Percentiles rank a stretch among this genome's conserved stretches.
Evolutionary conservation across 2,113 vertebrate species (phyloP).

Genomic region (Coreoperca whiteheadi): DNA sequence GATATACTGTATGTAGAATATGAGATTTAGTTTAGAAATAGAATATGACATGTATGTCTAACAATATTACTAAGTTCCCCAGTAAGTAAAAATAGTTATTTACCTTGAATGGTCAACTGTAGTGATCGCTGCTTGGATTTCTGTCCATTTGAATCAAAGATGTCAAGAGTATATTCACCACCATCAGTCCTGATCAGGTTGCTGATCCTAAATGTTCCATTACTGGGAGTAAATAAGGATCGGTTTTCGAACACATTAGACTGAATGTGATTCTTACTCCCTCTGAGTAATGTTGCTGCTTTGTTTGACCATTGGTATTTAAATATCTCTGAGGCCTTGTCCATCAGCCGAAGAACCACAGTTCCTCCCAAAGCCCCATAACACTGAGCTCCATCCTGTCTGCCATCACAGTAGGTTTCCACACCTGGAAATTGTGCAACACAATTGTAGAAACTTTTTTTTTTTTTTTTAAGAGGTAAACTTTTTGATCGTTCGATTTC

Average conservation of each 20-base stretch:
- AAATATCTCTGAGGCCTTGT: accelerated
- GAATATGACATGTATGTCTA: not conserved
- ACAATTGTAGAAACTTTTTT: too few species aligned
- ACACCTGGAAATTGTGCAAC: slow-evolving; percentile 52
- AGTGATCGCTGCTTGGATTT: accelerated
- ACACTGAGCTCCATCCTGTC: slow-evolving; percentile 52
- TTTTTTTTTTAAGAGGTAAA: too few species aligned
- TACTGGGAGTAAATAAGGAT: slow-evolving; percentile 7
- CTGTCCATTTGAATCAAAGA: accelerated
- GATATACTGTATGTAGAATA: not conserved
- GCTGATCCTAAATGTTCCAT: slow-evolving; percentile 58
- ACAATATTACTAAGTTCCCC: accelerated
- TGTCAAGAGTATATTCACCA: slow-evolving; percentile 4
- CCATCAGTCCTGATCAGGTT: slow-evolving; percentile 36
- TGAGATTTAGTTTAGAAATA: not conserved
- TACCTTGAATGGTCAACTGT: slow-evolving; percentile 60
- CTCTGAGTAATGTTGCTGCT: accelerated
- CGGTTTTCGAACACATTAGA: accelerated
- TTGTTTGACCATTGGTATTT: accelerated
- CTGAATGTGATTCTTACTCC: accelerated
- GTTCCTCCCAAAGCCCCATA: slow-evolving; percentile 68
- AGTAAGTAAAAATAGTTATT: not conserved
- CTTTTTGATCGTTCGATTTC: not conserved
- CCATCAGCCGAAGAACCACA: slow-evolving; percentile 52
- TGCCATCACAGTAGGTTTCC: slow-evolving; percentile 53